Base-by-base conservation (phyloP, 2,113 vertebrate genomes). In the Sitta europaea region DNA sequence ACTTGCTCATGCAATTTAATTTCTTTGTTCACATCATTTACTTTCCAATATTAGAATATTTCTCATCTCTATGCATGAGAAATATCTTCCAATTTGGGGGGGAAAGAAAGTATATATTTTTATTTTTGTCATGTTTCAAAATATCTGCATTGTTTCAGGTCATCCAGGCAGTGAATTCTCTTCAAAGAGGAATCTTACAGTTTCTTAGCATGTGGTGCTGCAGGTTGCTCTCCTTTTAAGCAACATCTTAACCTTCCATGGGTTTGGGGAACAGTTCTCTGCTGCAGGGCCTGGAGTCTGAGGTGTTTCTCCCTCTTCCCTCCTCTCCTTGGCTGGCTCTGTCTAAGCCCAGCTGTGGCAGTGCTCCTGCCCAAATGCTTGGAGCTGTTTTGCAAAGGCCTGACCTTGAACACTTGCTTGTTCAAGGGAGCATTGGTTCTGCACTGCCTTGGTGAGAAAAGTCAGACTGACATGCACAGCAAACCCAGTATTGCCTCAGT, bases 21-120 rank as follows among this genome's bases (percentile, higher is more conserved):
- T 66, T 73, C 43, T 68, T 85, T 58, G 59, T 51, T 79, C 24
- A 13, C 9, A 36, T 61, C 4, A 12, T 66, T 58, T 72, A 25
- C 28, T 71, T 63, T 55, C n/a, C 57, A 63, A 10, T 76, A 47
- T 72, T 38, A 47, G 27, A 75, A 35, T 10, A 2, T n/a, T 85
- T 86, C 27, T 83, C 36, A 28, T 72, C n/a, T 12, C 67, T 65
- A n/a, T 17, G 14, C 3, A 11, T 0, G 1, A 15, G 16, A 47
- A 9, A 5, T 29, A 42, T 35, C 66, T 63, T 86, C 11, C 25
- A 59, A 1, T 35, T 82, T 36, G 33, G 4, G 11, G 8, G 16
- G 3, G 0, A 1, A 5, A 66, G 23, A 29, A 33, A 8, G 2
- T 40, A 3, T 20, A 15, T 48, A 12, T 23, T 9, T 57, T 70